Evolutionary conservation across 2,797 vertebrate genomes (phyloP).

Genomic region (Alosa sapidissima): DNA sequence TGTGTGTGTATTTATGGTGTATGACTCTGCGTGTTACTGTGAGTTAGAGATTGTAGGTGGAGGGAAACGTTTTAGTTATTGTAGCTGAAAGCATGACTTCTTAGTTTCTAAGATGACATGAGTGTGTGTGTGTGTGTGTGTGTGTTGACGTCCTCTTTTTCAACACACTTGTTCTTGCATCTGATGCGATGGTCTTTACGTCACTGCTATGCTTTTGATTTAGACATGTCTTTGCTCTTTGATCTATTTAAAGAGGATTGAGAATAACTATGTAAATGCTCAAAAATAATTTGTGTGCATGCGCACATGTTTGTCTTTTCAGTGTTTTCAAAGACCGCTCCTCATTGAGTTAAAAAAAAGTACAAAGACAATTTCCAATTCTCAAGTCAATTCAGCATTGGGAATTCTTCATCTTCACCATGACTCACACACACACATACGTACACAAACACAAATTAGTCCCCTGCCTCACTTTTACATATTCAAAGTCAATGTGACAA

Average conservation of each 20-base stretch:
- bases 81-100: too few relatives aligned
- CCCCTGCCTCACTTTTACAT: background rate
- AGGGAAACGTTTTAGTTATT: too few relatives aligned
- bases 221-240: background rate
- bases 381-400: conserved; percentile 5
- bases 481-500: conserved; percentile 16
- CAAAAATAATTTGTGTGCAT: background rate
- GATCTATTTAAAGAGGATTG: conserved; percentile 1
- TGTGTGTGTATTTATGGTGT: background rate
- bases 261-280: background rate
- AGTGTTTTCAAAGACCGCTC: background rate
- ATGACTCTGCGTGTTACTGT: background rate
- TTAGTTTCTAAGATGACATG: background rate
- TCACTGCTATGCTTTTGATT: background rate
- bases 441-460: background rate
- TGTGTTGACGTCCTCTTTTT: conserved; percentile 40
- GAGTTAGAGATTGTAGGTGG: too few relatives aligned
- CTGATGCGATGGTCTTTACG: background rate
- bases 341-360: background rate
- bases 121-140: conserved; percentile 55
- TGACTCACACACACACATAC: background rate
- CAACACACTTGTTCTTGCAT: background rate
- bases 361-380: background rate
- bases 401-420: background rate
- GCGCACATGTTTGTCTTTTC: conserved; percentile 54